A percentile compares a stretch with the other conserved stretches of the same genome.
These are phyloP conservation scores for human DNA, from an alignment of 2,113 vertebrate species.

Conservation along the genomic window DNA sequence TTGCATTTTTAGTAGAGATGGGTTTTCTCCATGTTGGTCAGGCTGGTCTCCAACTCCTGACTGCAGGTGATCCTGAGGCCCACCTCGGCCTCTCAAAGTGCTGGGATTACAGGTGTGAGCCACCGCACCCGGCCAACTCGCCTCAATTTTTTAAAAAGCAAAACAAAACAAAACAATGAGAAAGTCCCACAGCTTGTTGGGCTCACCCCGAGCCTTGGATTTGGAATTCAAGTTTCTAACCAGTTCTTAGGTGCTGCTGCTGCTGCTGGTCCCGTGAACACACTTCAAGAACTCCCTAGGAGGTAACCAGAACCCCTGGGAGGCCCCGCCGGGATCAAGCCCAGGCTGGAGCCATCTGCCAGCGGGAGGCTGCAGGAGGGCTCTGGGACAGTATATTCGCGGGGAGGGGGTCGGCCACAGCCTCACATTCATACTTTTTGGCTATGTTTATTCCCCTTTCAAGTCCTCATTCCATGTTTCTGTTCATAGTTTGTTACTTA, in stretches of 20 bases:
- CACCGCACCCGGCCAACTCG: too few relatives aligned
- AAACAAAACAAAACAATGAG: background rate
- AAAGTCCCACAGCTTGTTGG: background rate
- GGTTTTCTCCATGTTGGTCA: too few relatives aligned
- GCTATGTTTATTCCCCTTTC: background rate
- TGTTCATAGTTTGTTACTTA: background rate
- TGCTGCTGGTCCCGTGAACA: background rate
- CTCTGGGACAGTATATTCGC: accelerated
- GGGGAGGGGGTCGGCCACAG: accelerated
- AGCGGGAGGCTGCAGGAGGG: background rate
- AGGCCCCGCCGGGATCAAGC: background rate
- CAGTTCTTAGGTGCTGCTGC: background rate
- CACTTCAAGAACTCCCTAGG: background rate
- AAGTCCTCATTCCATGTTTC: background rate
- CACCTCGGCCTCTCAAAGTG: too few relatives aligned
- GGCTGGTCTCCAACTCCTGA: too few relatives aligned
- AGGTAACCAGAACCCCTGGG: background rate
- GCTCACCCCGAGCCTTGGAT: background rate
- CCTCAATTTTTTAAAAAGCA: background rate
- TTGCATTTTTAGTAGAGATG: too few relatives aligned
- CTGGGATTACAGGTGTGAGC: too few relatives aligned
- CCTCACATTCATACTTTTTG: accelerated
- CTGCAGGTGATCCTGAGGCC: too few relatives aligned
- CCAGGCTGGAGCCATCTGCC: background rate
- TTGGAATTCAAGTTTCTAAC: background rate